Evolutionary conservation across 1,140 invertebrate species (phyloP), one percentile per base, ranked within the genome.

Genomic region (Teleopsis dalmanni): DNA sequence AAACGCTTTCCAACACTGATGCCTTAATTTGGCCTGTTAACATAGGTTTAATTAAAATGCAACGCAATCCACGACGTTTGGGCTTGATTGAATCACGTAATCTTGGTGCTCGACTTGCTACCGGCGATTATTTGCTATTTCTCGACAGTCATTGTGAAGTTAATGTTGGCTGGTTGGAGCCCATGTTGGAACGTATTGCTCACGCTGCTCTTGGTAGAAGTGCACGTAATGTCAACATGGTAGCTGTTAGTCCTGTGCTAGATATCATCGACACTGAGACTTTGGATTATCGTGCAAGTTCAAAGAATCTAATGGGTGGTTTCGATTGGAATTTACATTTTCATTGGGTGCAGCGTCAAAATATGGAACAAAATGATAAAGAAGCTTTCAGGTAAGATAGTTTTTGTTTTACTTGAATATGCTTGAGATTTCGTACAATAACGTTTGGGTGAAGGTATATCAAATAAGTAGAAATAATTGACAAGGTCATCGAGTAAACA

Each of bases 241-340:
- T 64, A 34, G 75, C 78, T 11, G 76, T 76, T 18, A 76, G 77
- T 53, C 76, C 76, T 3, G 59, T 82, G 18, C 76, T 83, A 53
- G 80, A 83, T 52, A 75, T 74, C 13, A 80, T 83, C 50, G 76
- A 81, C 56, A 76, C 78, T 26, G 67, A 73, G 42, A 77, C 74
- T 14, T 75, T 83, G 47, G 63, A 73, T 40, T 82, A 78, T 59
- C 40, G 36, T 6, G 48, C 46, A 9, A 64, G 55, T 55, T 82
- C 34, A 88, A 87, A 60, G 85, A 84, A 4, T 64, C 91, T 55
- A 83, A 93, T 1, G 72, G 89, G 88, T 22, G 87, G 86, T 0
- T 96, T 97, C 63, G 94, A 95, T 72, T 97, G 93, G 94, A 90
- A 87, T 7, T 72, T 97, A 8, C 88, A 95, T 70, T 97, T 95